These are phyloP conservation scores for Halichoerus grypus DNA, from an alignment of 2,113 vertebrate species.

Conservation along the genomic window DNA sequence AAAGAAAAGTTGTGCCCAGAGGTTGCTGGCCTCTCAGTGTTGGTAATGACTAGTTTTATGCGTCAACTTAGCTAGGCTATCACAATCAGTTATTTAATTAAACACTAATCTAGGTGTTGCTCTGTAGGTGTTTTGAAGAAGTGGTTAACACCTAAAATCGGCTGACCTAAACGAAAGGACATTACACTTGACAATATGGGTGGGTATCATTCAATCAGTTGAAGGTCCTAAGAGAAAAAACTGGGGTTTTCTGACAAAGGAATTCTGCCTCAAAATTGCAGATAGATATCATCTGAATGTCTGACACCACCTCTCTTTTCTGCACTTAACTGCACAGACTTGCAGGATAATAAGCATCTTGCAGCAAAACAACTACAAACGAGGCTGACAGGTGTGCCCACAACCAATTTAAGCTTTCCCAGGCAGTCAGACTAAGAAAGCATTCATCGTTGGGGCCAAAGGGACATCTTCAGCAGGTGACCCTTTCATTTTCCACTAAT, in stretches of 20 bases:
- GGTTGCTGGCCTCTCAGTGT: not conserved
- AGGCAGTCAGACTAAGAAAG: constrained; percentile 29
- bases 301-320: not conserved
- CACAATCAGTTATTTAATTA: not conserved
- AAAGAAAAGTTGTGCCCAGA: not conserved
- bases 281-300: not conserved
- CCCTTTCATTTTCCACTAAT: constrained; percentile 64
- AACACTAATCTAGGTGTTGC: not conserved
- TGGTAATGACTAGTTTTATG: not conserved
- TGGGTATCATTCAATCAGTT: not conserved
- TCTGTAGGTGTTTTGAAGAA: not conserved
- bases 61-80: not conserved
- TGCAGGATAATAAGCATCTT: not conserved
- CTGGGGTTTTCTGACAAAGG: not conserved
- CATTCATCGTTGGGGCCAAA: constrained; percentile 6
- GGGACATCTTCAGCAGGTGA: constrained; percentile 47
- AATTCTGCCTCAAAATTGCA: not conserved
- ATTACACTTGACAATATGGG: not conserved
- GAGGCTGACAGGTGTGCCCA: not conserved
- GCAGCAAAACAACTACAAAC: not conserved
- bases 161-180: not conserved
- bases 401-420: constrained; percentile 11
- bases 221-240: not conserved
- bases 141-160: not conserved
- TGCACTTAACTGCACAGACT: not conserved